Percentiles rank a stretch among this genome's conserved stretches.
Evolutionary conservation across 2,888 invertebrate genomes (phyloP).

Genomic region (Protophormia terraenovae): DNA sequence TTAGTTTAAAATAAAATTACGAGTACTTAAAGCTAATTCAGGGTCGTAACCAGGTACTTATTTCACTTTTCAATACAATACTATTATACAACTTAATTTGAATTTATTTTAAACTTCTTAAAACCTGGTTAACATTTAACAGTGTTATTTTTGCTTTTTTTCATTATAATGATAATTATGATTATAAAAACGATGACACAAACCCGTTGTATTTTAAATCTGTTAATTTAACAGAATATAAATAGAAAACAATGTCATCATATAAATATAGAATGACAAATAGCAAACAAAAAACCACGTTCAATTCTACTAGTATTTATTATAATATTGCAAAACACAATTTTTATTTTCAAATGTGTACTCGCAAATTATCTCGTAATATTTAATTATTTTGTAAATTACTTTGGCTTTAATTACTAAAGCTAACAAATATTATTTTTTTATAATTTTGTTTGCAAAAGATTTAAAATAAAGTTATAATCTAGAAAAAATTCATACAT

Average conservation of each 20-base stretch:
- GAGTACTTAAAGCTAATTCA: conserved; percentile 4
- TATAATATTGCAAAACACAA: not conserved
- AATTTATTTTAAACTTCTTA: not conserved
- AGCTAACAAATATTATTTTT: not conserved
- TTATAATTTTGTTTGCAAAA: not conserved
- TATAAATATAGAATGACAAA: conserved; percentile 20
- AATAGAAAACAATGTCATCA: conserved; percentile 46
- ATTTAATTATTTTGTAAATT: conserved; percentile 7
- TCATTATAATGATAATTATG: not conserved
- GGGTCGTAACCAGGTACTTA: not conserved
- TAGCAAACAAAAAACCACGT: not conserved
- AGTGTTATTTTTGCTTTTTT: not conserved
- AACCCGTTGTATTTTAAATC: conserved; percentile 25
- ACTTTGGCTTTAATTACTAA: conserved; percentile 15
- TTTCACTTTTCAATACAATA: not conserved
- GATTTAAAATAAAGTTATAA: not conserved
- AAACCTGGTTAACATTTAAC: conserved; percentile 51
- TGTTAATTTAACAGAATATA: conserved; percentile 29
- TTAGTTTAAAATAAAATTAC: no score
- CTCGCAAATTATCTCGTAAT: not conserved
- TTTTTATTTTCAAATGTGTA: not conserved
- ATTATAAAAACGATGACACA: conserved; percentile 32
- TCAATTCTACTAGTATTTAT: no score
- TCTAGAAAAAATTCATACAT: not conserved
- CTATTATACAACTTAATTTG: not conserved